A percentile compares a stretch with the other conserved stretches of the same genome.
Evolutionary conservation across 2,797 vertebrate species (phyloP).

Genomic region (Fratercula arctica): DNA sequence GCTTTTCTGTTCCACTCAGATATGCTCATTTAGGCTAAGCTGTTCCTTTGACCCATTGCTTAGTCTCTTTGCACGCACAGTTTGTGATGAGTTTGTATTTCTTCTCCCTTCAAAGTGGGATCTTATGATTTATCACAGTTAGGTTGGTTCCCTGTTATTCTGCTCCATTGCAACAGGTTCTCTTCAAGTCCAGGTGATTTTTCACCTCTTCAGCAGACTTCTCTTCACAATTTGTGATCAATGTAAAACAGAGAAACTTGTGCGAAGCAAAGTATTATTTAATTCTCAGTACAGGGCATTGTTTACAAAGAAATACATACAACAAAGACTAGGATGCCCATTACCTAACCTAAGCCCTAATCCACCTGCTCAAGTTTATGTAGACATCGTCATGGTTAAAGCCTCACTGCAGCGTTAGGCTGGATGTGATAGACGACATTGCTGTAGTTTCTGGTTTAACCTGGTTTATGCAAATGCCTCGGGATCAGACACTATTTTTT

Average conservation of each 20-base stretch:
- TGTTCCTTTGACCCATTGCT: not conserved
- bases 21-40: not conserved
- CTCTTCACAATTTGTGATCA: not conserved
- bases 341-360: not conserved
- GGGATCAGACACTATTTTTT: not conserved
- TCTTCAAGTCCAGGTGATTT: not conserved
- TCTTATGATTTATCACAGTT: not conserved
- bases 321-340: not conserved
- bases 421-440: not conserved
- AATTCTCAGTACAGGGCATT: not conserved
- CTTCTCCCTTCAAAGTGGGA: not conserved
- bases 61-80: not conserved
- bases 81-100: not conserved
- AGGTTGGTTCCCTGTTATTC: not conserved
- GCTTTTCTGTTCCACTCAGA: not conserved
- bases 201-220: not conserved
- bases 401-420: not conserved
- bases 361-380: not conserved
- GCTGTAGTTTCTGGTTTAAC: not conserved
- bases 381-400: not conserved
- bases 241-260: not conserved
- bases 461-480: not conserved
- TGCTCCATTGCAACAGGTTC: not conserved
- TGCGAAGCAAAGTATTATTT: not conserved
- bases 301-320: not conserved